A percentile compares a stretch with the other conserved stretches of the same genome.
These are phyloP conservation scores for Macrotus californicus DNA, from an alignment of 2,113 vertebrate genomes.

Conservation along the genomic window DNA sequence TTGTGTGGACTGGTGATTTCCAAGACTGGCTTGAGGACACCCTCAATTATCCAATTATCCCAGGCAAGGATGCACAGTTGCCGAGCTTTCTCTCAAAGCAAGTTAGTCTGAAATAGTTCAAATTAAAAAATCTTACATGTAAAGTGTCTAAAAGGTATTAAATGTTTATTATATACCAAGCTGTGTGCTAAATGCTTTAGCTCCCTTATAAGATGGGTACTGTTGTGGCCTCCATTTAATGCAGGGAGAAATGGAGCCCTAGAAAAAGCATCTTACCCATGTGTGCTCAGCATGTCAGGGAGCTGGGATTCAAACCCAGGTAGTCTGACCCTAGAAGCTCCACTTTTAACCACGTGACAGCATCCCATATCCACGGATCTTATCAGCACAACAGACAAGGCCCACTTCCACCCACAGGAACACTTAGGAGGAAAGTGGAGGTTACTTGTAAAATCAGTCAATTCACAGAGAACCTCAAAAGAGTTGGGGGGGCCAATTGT, in stretches of 20 bases:
- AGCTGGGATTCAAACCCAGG: background rate
- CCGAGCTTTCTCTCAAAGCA: conserved; percentile 5
- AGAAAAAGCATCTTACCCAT: background rate
- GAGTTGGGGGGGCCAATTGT: background rate
- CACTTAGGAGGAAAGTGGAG: background rate
- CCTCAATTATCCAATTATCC: conserved; percentile 58
- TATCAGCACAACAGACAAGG: no score
- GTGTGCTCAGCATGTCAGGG: no score
- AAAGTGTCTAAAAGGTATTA: background rate
- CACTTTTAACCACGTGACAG: background rate
- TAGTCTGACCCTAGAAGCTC: background rate
- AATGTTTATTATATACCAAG: no score
- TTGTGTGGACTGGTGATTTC: conserved; percentile 44
- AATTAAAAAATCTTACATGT: background rate
- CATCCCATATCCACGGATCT: accelerated
- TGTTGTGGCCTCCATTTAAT: background rate
- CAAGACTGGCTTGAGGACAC: conserved; percentile 31
- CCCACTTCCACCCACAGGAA: background rate
- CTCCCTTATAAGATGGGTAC: background rate
- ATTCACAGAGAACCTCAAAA: background rate
- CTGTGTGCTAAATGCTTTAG: background rate
- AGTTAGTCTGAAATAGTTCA: background rate
- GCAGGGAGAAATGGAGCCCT: background rate
- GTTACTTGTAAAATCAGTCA: background rate
- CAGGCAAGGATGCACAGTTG: background rate